phyloP scores from a whole-genome alignment of 2,113 vertebrate species.

The Gymnarchus niloticus region DNA sequence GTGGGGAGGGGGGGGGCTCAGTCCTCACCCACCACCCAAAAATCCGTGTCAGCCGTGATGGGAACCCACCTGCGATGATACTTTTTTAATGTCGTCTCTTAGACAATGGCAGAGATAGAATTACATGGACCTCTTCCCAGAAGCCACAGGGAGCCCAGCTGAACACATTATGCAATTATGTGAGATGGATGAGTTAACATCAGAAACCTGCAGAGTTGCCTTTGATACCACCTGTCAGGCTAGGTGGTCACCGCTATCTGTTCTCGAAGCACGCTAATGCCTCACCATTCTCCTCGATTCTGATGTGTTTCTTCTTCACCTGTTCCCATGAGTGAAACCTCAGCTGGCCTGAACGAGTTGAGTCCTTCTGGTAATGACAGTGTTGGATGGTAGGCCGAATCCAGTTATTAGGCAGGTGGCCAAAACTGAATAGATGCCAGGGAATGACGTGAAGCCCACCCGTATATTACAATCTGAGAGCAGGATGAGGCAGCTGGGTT shows the following conservation, averaged over 20 bases:
- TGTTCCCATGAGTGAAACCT: not conserved
- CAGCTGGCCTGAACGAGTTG: not conserved
- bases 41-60: conserved; percentile 26
- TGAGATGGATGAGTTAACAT: conserved; percentile 22
- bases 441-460: not conserved
- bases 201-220: conserved; percentile 30
- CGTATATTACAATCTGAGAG: not conserved
- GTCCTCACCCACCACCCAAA: conserved; percentile 14
- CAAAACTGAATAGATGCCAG: not conserved
- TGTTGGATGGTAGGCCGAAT: not conserved
- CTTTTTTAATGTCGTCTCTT: conserved; percentile 40
- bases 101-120: conserved; percentile 39
- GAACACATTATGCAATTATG: conserved; percentile 29
- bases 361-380: not conserved
- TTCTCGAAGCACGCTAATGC: not conserved
- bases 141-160: conserved; percentile 43
- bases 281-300: not conserved
- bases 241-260: not conserved
- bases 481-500: not conserved
- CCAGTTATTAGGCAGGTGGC: not conserved
- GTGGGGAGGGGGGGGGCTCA: too few species aligned
- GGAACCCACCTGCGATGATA: conserved; percentile 19
- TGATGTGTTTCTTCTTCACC: not conserved
- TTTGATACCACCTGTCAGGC: not conserved
- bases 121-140: conserved; percentile 41